Conservation (phyloP, 2,797 vertebrate species). For the Poeciliopsis paucimaculata region DNA sequence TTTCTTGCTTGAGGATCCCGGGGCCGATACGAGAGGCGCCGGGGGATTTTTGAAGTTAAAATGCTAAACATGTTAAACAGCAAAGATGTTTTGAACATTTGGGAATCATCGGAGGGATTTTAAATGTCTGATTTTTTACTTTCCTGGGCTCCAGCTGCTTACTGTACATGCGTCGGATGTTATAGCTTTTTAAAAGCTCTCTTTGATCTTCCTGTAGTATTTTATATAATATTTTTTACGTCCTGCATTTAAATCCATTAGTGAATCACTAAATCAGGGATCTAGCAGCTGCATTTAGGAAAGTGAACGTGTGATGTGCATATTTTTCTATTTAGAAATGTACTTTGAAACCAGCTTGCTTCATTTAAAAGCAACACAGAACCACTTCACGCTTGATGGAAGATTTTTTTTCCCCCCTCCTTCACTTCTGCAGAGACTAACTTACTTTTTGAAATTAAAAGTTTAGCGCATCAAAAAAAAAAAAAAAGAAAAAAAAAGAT, state of each 20-base stretch:
- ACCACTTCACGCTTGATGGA: slow-evolving; percentile 7
- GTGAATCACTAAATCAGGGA: slow-evolving; percentile 58
- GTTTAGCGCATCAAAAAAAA: slow-evolving; percentile 14
- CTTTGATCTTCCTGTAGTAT: slow-evolving; percentile 71
- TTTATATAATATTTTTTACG: slow-evolving; percentile 70
- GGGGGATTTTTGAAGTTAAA: slow-evolving; percentile 74
- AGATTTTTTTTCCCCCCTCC: background rate
- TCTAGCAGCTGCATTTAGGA: slow-evolving; percentile 66
- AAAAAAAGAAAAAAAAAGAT: background rate
- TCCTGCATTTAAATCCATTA: slow-evolving; percentile 73
- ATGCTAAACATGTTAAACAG: slow-evolving; percentile 79
- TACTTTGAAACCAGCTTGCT: slow-evolving; percentile 61
- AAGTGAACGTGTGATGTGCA: slow-evolving; percentile 61
- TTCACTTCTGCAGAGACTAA: slow-evolving; percentile 16
- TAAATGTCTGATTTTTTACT: slow-evolving; percentile 78
- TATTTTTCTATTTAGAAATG: slow-evolving; percentile 64
- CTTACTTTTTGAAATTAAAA: slow-evolving; percentile 36
- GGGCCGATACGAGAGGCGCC: slow-evolving; percentile 63
- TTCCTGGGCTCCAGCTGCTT: slow-evolving; percentile 67
- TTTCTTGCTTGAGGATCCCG: slow-evolving; percentile 63
- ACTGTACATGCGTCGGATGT: slow-evolving; percentile 70
- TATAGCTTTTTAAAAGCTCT: slow-evolving; percentile 70
- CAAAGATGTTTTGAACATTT: slow-evolving; percentile 74
- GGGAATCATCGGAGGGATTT: slow-evolving; percentile 71
- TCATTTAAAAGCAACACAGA: slow-evolving; percentile 44